Base-by-base conservation (phyloP, 1,140 invertebrate genomes). In the Telenomus remus region DNA sequence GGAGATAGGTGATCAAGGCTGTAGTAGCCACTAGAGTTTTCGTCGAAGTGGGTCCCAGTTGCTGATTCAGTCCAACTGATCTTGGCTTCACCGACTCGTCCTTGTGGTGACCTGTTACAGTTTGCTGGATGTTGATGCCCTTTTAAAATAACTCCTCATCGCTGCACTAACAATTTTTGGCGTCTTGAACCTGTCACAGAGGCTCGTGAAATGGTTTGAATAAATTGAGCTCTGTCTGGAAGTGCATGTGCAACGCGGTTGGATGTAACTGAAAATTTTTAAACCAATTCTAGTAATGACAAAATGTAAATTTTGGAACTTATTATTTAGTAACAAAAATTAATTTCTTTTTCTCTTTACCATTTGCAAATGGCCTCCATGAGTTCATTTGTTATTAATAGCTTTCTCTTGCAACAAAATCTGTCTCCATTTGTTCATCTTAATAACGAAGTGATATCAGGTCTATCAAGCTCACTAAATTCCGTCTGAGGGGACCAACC, bases 1-100 rank as follows among this genome's bases (percentile, higher is more conserved):
- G 88, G 74, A 96, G 87, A 69, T 92, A 94, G 0, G 92, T 94
- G 5, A 93, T 93, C 27, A 97, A 86, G 19, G 91, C 90, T 68
- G 91, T 88, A 0, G 91, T 89, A 0, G 90, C 89, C 1, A 92
- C 85, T 8, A 84, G 73, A 39, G 57, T 81, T 74, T 83, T 82
- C 0, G 79, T 64, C 1, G 60, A 15, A 0, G 61, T 54, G 37
- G 66, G 56, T 9, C n/a, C 72, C 79, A 2, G 69, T 61, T 7
- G 84, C n/a, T n/a, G n/a, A n/a, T n/a, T n/a, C n/a, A n/a, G n/a
- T n/a, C n/a, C n/a, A n/a, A n/a, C 55, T 53, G 76, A 82, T 34
- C 46, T 63, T 8, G 63, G 56, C 50, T 79, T 82, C 39, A 60
- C 49, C 49, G 35, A 37, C 42, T 75, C 65, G 12, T 55, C 49